Percentiles rank a stretch among this genome's conserved stretches.
Conservation (phyloP, 2,113 vertebrate species). For the Chaetura pelagica region DNA sequence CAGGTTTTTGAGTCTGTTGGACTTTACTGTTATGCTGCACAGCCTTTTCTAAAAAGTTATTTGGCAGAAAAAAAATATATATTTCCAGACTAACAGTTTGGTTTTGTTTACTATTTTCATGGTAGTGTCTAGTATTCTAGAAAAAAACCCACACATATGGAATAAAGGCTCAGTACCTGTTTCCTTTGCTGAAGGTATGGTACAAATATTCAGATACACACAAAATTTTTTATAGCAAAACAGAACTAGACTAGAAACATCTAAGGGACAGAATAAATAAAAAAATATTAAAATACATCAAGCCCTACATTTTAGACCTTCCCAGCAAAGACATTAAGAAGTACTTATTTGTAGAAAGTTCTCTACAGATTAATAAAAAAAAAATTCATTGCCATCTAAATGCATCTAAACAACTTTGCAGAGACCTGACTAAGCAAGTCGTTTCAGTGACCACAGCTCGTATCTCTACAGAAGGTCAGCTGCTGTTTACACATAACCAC, state of each 20-base stretch:
- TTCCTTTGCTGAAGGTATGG: conserved; percentile 8
- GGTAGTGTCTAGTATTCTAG: not conserved
- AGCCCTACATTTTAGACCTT: not conserved
- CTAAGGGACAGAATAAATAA: not conserved
- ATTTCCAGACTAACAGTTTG: not conserved
- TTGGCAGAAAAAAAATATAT: not conserved
- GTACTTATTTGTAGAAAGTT: conserved; percentile 21
- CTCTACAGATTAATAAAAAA: not conserved
- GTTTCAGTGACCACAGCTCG: not conserved
- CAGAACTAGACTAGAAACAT: not conserved
- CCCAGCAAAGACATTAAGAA: not conserved
- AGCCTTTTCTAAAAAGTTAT: not conserved
- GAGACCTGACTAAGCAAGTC: conserved; percentile 17
- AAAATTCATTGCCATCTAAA: not conserved
- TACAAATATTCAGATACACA: not conserved
- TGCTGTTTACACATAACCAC: conserved; percentile 2
- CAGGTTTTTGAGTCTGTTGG: not conserved
- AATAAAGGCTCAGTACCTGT: not conserved
- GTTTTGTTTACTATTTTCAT: not conserved
- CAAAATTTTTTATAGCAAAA: not conserved
- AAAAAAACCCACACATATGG: not conserved
- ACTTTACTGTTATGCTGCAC: not conserved
- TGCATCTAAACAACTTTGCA: not conserved
- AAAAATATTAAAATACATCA: not conserved
- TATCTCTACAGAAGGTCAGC: conserved; percentile 24